Conservation (phyloP, 2,888 invertebrate species). For the Plemyria rubiginata region DNA sequence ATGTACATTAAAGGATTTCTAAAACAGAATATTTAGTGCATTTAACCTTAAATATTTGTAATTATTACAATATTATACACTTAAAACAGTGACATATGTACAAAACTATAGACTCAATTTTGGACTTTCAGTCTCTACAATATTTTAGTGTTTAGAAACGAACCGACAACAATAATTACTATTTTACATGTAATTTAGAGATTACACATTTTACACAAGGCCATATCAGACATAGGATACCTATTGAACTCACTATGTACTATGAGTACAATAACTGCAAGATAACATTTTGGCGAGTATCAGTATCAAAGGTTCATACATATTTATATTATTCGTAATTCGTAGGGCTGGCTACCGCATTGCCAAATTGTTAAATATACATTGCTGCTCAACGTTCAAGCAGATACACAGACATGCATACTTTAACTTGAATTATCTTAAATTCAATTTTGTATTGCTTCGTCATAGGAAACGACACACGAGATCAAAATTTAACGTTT, state of each 20-base stretch:
- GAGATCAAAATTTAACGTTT: conserved; percentile 13
- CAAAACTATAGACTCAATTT: conserved; percentile 84
- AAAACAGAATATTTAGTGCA: conserved; percentile 83
- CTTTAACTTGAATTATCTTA: neutral
- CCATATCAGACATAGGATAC: conserved; percentile 62
- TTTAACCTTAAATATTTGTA: conserved; percentile 78
- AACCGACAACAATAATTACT: conserved; percentile 59
- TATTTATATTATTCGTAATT: conserved; percentile 8
- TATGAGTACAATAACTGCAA: conserved; percentile 10
- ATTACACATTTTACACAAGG: conserved; percentile 74
- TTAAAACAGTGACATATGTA: conserved; percentile 83
- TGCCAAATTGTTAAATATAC: neutral
- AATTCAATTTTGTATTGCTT: neutral
- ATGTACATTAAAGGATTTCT: conserved; percentile 75
- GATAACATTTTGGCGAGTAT: neutral
- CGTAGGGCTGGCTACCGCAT: conserved; percentile 30
- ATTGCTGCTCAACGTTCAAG: neutral
- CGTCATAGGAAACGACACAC: conserved; percentile 4
- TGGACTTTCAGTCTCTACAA: conserved; percentile 84
- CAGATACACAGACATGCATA: neutral
- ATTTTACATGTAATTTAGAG: conserved; percentile 49
- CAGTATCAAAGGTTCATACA: neutral
- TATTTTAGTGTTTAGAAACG: conserved; percentile 63
- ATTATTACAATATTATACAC: conserved; percentile 76
- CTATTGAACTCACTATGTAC: conserved; percentile 17